Conservation (phyloP, 2,113 vertebrate genomes). For the Cebus imitator region DNA sequence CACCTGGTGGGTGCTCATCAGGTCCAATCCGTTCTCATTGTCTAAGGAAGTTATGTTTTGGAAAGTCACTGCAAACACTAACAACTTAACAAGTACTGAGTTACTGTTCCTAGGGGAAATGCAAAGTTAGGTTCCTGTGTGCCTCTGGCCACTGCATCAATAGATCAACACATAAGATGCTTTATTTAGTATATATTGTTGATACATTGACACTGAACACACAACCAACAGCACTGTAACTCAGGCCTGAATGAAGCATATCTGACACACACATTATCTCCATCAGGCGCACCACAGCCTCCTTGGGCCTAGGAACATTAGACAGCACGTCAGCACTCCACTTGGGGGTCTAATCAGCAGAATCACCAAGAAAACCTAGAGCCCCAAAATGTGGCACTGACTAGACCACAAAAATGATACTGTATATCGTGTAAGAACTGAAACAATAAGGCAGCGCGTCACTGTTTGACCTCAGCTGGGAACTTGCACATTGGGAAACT, state of each 20-base stretch:
- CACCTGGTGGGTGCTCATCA: neutral
- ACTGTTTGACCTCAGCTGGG: neutral
- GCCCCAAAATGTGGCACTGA: neutral
- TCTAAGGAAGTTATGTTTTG: neutral
- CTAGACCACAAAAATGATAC: neutral
- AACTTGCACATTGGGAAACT: neutral
- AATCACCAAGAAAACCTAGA: neutral
- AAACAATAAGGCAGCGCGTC: neutral
- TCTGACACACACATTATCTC: neutral
- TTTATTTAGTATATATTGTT: neutral
- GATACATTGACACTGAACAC: neutral
- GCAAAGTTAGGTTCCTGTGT: neutral
- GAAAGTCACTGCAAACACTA: neutral
- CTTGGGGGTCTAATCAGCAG: neutral
- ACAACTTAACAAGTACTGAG: neutral
- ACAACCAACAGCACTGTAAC: too few species aligned
- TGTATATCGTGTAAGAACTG: neutral
- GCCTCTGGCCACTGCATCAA: neutral
- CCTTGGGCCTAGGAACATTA: too few species aligned
- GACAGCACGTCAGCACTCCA: neutral
- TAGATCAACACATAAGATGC: neutral
- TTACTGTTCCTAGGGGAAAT: neutral
- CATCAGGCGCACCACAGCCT: too few species aligned
- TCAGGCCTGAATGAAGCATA: neutral
- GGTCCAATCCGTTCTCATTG: neutral